Base-by-base conservation (phyloP, 2,797 vertebrate species). In the Chaenodraco wilsoni region DNA sequence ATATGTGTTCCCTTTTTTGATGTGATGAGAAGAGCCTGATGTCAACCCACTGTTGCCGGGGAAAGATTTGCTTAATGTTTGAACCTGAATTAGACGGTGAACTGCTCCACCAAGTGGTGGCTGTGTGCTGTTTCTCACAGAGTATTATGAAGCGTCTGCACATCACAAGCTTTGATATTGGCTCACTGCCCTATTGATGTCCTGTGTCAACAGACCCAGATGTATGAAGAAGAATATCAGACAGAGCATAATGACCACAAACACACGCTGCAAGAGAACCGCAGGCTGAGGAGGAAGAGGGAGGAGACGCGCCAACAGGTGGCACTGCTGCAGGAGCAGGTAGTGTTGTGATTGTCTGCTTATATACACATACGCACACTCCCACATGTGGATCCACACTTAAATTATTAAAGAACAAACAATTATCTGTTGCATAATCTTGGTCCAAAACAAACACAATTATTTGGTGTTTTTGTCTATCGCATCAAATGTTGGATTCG, bases 261-360 rank as follows among this genome's bases (percentile, higher is more conserved):
- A 75, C 87, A 93, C 51, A 95, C 94, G 3, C 85, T 89, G 79
- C 92, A 92, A 67, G 95, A 96, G 81, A 96, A 95, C 79, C 91
- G 88, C 19, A 94, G 88, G 70, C 86, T 96, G 67, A 91, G 89
- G 78, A 93, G 78, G 83, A 95, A 93, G 71, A 92, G 93, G 73
- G 93, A 90, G 63, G 95, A 96, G 52, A 95, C 93, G 93, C 86
- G 89, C 21, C 94, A 95, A 87, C 93, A 95, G 89, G 94, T 95
- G 92, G 83, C 83, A 16, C 90, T 95, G 23, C 82, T 95, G 74
- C 91, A 95, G 49, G 95, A 95, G 78, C 94, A 96, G 94, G 94
- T 95, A 75, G 13, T 46, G 44, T 71, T 83, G 65, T 11, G 1
- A 43, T 27, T 52, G 52, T 45, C 13, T 41, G 23, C 3, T 5